Evolutionary conservation across 1,140 invertebrate genomes (phyloP).

Genomic region (Musca vetustissima): DNA sequence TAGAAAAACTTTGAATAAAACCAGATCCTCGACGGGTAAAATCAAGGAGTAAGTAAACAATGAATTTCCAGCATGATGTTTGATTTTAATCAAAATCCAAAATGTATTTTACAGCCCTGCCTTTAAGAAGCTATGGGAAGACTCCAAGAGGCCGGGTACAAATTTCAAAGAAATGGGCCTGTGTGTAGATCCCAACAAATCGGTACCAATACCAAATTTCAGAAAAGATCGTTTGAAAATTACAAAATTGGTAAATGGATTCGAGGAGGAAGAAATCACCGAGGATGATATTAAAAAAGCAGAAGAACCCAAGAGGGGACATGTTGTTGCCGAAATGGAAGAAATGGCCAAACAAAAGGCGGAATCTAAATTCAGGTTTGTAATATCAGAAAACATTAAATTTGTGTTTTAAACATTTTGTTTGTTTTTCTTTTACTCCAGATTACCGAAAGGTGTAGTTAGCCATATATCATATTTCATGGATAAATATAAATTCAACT

Average conservation of each 20-base stretch:
- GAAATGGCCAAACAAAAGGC: constrained; percentile 71
- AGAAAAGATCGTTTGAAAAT: constrained; percentile 62
- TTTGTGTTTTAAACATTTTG: constrained; percentile 6
- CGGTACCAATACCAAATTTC: constrained; percentile 66
- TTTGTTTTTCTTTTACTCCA: constrained; percentile 31
- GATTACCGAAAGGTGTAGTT: constrained; percentile 75
- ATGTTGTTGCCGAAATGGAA: constrained; percentile 69
- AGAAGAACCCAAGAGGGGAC: constrained; percentile 62
- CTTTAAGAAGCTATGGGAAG: constrained; percentile 76
- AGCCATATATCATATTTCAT: constrained; percentile 79
- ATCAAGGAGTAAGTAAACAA: constrained; percentile 65
- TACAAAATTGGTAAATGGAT: constrained; percentile 58
- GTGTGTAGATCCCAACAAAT: constrained; percentile 75
- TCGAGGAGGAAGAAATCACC: constrained; percentile 55
- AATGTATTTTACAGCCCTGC: constrained; percentile 65
- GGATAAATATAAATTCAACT: constrained; percentile 84
- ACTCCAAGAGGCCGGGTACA: constrained; percentile 64
- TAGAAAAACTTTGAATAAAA: constrained; percentile 69
- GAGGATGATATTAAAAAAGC: constrained; percentile 44
- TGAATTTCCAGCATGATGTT: background rate
- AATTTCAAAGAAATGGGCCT: constrained; percentile 83
- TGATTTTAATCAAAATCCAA: constrained; percentile 19
- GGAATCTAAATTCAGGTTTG: constrained; percentile 62
- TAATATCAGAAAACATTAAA: background rate
- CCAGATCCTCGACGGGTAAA: constrained; percentile 63